Percentiles rank a stretch among this genome's conserved stretches.
Conservation (phyloP, 2,888 invertebrate genomes). For the Drosophila hamatofila region DNA sequence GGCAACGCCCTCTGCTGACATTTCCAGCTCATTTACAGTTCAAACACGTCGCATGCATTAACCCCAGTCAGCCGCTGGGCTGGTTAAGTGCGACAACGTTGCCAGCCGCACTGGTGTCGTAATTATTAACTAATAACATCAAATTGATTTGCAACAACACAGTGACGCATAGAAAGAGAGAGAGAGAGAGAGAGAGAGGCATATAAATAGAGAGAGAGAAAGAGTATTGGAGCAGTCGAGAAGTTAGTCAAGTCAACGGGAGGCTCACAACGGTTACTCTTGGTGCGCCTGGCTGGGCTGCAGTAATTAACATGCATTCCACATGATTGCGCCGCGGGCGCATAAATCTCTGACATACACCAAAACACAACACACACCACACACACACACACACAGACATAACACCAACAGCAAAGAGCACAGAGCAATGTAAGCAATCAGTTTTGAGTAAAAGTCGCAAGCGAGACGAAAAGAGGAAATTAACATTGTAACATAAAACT, state of each 20-base stretch:
- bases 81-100: conserved; percentile 72
- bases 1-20: conserved; percentile 62
- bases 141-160: conserved; percentile 80
- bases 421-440: conserved; percentile 58
- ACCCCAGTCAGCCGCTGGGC: conserved; percentile 58
- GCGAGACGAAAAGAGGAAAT: conserved; percentile 66
- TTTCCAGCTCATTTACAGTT: conserved; percentile 80
- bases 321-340: conserved; percentile 74
- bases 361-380: conserved; percentile 24
- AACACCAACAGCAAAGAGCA: conserved; percentile 20
- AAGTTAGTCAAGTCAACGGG: conserved; percentile 2
- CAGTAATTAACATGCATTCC: conserved; percentile 81
- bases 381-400: conserved; percentile 13
- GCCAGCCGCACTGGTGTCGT: conserved; percentile 66
- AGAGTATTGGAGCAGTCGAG: neutral
- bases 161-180: neutral
- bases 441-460: conserved; percentile 69
- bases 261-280: conserved; percentile 5
- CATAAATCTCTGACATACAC: conserved; percentile 67
- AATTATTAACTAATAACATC: conserved; percentile 81
- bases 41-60: conserved; percentile 80
- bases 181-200: neutral
- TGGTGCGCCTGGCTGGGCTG: conserved; percentile 47
- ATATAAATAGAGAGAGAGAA: neutral
- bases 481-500: conserved; percentile 79